Conservation (phyloP, 2,888 invertebrate genomes). For the Elegia similella region DNA sequence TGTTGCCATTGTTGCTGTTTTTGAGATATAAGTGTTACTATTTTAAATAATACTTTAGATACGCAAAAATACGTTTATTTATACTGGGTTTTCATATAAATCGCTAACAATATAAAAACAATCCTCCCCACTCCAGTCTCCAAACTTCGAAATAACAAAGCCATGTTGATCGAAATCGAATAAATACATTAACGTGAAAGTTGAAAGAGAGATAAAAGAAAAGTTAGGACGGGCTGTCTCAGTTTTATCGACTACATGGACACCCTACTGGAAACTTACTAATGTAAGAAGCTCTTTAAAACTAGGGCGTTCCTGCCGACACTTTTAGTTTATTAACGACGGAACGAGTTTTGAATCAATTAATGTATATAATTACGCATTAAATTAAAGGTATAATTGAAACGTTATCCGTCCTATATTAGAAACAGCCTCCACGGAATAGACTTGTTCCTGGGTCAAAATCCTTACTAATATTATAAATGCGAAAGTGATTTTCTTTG, state of each 20-base stretch:
- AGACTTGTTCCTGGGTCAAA: no score
- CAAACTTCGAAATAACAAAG: constrained; percentile 3
- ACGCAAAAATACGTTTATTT: no score
- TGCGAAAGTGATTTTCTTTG: no score
- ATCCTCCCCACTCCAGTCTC: neutral
- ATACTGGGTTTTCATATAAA: no score
- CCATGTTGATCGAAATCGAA: neutral
- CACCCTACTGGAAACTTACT: constrained; percentile 41
- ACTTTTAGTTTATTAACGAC: constrained; percentile 37
- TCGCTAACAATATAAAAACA: neutral
- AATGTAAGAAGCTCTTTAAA: constrained; percentile 39
- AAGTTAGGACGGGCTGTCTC: constrained; percentile 37
- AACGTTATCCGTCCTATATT: no score
- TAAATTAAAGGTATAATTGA: neutral
- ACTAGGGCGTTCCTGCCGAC: constrained; percentile 32
- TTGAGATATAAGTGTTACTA: no score
- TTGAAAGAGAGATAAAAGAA: constrained; percentile 38
- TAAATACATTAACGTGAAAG: neutral
- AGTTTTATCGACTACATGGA: constrained; percentile 33
- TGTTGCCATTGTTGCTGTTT: no score
- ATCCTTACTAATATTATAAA: no score
- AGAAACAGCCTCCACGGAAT: no score
- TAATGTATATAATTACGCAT: neutral
- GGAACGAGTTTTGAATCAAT: constrained; percentile 18
- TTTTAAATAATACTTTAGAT: no score